phyloP scores from a whole-genome alignment of 2,888 invertebrate genomes.

The Balanococcus diminutus region DNA sequence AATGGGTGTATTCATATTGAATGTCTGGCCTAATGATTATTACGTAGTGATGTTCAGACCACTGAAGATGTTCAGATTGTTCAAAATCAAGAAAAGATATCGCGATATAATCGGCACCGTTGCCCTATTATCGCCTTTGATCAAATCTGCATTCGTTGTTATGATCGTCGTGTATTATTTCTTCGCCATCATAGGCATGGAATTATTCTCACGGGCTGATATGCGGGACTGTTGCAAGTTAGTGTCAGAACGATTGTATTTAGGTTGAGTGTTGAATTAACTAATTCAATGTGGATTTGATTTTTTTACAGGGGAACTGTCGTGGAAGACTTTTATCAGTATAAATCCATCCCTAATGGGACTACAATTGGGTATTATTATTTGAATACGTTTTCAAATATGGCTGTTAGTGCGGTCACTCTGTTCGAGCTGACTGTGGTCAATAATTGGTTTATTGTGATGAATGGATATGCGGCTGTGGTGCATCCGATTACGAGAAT shows the following conservation, averaged over 20 bases:
- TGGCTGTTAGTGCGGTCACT: constrained; percentile 79
- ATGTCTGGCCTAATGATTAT: constrained; percentile 72
- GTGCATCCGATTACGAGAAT: constrained; percentile 75
- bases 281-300: not conserved
- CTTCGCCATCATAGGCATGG: constrained; percentile 90
- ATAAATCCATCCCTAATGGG: constrained; percentile 66
- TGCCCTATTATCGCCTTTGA: constrained; percentile 79
- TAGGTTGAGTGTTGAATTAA: too few species aligned
- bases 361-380: constrained; percentile 83
- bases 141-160: constrained; percentile 77
- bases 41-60: constrained; percentile 77
- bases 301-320: constrained; percentile 72
- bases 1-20: constrained; percentile 71
- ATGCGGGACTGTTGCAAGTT: constrained; percentile 83
- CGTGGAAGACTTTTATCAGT: constrained; percentile 81
- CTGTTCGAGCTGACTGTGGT: constrained; percentile 88
- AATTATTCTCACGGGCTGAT: constrained; percentile 76
- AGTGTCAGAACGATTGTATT: constrained; percentile 62
- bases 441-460: constrained; percentile 91
- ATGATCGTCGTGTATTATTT: constrained; percentile 86
- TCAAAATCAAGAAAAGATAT: constrained; percentile 81
- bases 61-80: constrained; percentile 71
- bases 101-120: constrained; percentile 83
- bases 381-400: constrained; percentile 82
- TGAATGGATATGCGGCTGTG: constrained; percentile 82